Conservation (phyloP, 2,113 vertebrate species). For the Menura novaehollandiae region DNA sequence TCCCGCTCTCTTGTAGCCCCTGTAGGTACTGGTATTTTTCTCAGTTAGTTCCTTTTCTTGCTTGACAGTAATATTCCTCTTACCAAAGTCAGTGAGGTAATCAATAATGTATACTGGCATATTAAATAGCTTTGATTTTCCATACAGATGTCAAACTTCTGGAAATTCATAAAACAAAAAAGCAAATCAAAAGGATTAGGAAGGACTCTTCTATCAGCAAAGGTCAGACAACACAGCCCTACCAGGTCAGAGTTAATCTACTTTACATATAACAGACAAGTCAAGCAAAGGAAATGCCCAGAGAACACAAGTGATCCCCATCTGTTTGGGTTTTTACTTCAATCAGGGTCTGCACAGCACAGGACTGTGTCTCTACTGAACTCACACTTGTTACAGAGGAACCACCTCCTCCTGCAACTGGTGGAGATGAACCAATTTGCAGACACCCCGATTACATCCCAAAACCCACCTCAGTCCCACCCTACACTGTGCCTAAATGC, state of each 20-base stretch:
- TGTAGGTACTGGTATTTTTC: background rate
- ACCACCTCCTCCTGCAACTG: background rate
- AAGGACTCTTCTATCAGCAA: background rate
- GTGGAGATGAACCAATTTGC: background rate
- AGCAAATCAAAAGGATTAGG: background rate
- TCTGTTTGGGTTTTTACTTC: background rate
- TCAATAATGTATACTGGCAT: background rate
- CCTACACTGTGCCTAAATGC: background rate
- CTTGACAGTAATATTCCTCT: background rate
- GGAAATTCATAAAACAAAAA: background rate
- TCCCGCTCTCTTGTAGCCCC: background rate
- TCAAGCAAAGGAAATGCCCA: background rate
- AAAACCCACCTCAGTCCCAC: background rate
- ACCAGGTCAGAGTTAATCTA: background rate
- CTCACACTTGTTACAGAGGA: background rate
- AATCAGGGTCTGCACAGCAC: background rate
- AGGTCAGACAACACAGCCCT: background rate
- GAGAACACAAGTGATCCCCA: background rate
- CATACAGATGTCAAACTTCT: background rate
- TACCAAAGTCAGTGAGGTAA: background rate
- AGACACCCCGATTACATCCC: background rate
- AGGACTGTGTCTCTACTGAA: background rate
- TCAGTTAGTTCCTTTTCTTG: background rate
- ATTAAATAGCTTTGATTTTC: background rate
- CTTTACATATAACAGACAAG: background rate